Evolutionary conservation across 2,888 invertebrate genomes (phyloP).

Genomic region (Stomorhina lunata): DNA sequence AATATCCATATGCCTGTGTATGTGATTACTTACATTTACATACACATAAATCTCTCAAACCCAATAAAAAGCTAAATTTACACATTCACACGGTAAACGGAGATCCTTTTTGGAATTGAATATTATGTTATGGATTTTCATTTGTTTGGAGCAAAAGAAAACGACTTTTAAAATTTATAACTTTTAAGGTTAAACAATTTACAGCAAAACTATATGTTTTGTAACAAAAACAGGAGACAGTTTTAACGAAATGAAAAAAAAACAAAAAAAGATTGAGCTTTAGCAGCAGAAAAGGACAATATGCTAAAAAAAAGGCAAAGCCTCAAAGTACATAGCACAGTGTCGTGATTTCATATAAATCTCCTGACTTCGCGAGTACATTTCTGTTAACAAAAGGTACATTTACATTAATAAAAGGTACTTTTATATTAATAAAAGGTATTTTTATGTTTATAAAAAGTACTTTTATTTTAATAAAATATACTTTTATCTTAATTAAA

Average conservation of each 20-base stretch:
- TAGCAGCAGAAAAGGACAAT: slow-evolving; percentile 12
- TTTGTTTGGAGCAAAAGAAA: slow-evolving; percentile 10
- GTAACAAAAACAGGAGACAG: slow-evolving; percentile 38
- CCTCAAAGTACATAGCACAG: too few relatives aligned
- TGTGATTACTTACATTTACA: slow-evolving; percentile 23
- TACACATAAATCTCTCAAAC: neutral
- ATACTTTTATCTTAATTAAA: too few relatives aligned
- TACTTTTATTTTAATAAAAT: too few relatives aligned
- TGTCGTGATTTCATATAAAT: too few relatives aligned
- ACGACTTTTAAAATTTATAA: slow-evolving; percentile 61
- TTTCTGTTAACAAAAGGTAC: too few relatives aligned
- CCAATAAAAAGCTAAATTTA: neutral
- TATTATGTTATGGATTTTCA: slow-evolving; percentile 1
- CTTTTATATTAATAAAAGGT: too few relatives aligned
- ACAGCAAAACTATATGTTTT: slow-evolving; percentile 63
- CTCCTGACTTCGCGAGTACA: too few relatives aligned
- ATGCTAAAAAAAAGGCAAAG: too few relatives aligned
- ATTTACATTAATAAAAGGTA: too few relatives aligned
- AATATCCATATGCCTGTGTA: slow-evolving; percentile 29
- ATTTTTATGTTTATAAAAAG: too few relatives aligned
- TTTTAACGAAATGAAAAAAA: slow-evolving; percentile 33
- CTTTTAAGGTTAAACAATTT: slow-evolving; percentile 65
- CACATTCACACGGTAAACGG: neutral
- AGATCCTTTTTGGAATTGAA: neutral
- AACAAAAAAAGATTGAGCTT: too few relatives aligned